Evolutionary conservation across 2,888 invertebrate genomes (phyloP).

Genomic region (Mesochorus sp.): DNA sequence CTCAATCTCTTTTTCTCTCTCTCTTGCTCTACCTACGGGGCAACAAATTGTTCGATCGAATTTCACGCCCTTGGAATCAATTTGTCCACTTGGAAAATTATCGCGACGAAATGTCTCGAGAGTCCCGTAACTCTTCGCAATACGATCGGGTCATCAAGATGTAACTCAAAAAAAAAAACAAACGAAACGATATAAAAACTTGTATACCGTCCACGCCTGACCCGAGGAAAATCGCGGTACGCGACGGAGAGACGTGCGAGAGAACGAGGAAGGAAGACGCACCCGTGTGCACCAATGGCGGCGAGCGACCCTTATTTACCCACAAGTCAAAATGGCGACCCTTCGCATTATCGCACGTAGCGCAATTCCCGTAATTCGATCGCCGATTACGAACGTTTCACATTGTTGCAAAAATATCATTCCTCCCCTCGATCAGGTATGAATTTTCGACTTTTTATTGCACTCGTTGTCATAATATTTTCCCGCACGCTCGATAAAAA

Average conservation of each 20-base stretch:
- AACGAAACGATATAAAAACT: constrained; percentile 22
- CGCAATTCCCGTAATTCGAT: constrained; percentile 61
- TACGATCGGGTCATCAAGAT: constrained; percentile 8
- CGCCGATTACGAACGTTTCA: constrained; percentile 16
- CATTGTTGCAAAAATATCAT: constrained; percentile 35
- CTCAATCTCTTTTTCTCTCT: no score
- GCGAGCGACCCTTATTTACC: constrained; percentile 79
- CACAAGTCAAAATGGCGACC: constrained; percentile 79
- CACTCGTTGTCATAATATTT: background rate
- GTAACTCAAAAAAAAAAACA: background rate
- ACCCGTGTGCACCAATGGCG: constrained; percentile 80
- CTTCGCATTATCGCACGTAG: constrained; percentile 75
- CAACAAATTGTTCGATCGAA: constrained; percentile 37
- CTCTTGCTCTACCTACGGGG: constrained; percentile 61
- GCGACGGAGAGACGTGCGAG: constrained; percentile 24
- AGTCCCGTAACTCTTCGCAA: constrained; percentile 9
- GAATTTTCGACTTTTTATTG: background rate
- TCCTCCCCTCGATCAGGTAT: constrained; percentile 66
- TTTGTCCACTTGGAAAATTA: constrained; percentile 17
- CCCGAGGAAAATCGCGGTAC: constrained; percentile 51
- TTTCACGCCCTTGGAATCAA: constrained; percentile 60
- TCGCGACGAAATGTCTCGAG: constrained; percentile 44
- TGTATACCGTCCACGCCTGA: constrained; percentile 32
- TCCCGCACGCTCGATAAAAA: background rate
- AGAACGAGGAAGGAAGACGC: constrained; percentile 75